A percentile compares a stretch with the other conserved stretches of the same genome.
These are phyloP conservation scores for Lochmaea capreae DNA, from an alignment of 2,888 invertebrate species.

Conservation along the genomic window DNA sequence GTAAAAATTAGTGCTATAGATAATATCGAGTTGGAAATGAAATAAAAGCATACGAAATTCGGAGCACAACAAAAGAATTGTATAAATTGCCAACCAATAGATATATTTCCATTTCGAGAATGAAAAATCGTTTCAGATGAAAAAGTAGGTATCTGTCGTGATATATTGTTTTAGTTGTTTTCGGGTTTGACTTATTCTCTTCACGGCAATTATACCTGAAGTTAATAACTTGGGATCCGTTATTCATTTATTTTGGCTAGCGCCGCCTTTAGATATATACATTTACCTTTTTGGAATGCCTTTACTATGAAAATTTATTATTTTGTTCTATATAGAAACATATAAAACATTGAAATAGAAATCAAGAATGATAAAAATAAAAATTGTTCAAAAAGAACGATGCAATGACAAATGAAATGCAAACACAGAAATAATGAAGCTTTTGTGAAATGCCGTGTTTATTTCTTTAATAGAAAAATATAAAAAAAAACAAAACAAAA, in stretches of 20 bases:
- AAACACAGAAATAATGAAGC: constrained; percentile 33
- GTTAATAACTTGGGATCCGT: constrained; percentile 54
- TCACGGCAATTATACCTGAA: constrained; percentile 60
- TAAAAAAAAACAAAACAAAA: constrained; percentile 12
- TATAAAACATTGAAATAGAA: too few species aligned
- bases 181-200: constrained; percentile 57
- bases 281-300: constrained; percentile 14
- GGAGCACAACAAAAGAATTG: constrained; percentile 55
- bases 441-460: neutral
- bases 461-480: constrained; percentile 2
- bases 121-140: constrained; percentile 57
- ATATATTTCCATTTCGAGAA: constrained; percentile 56
- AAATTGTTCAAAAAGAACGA: too few species aligned
- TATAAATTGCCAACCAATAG: constrained; percentile 64
- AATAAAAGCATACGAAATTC: constrained; percentile 52
- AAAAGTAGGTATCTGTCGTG: constrained; percentile 62
- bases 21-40: constrained; percentile 18
- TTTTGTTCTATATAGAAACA: too few species aligned
- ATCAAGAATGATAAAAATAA: too few species aligned
- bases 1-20: constrained; percentile 24
- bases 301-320: constrained; percentile 8
- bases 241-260: constrained; percentile 34
- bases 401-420: constrained; percentile 34
- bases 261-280: constrained; percentile 25
- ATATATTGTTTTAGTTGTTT: constrained; percentile 61